Evolutionary conservation across 92 coral and sea anemone species (phyloP).

Genomic region (Heteractis magnifica): DNA sequence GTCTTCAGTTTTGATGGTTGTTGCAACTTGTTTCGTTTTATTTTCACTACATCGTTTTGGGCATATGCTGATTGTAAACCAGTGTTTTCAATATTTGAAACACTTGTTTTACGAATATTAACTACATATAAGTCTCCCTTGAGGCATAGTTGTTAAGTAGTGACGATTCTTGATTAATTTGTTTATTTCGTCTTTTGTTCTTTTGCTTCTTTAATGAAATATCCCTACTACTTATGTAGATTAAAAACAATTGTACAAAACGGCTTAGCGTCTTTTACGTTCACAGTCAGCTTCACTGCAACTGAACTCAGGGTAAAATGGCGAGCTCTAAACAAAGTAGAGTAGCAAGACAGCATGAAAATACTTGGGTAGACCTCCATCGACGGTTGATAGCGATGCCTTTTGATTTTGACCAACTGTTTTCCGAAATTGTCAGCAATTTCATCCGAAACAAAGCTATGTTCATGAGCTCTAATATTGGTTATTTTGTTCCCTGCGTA

Average conservation of each 20-base stretch:
- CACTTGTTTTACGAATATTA: not conserved
- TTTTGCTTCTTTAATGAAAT: not conserved
- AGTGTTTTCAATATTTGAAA: not conserved
- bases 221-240: not conserved
- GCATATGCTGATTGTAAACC: not conserved
- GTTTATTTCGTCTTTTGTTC: not conserved
- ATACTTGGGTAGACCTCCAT: slow-evolving; percentile 39
- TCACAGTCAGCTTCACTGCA: not conserved
- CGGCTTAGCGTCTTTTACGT: not conserved
- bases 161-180: not conserved
- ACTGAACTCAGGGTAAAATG: not conserved
- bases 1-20: not conserved
- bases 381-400: slow-evolving; percentile 22
- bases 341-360: slow-evolving; percentile 36
- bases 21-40: not conserved
- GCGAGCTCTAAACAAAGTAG: slow-evolving; percentile 3
- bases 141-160: not conserved
- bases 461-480: slow-evolving; percentile 33
- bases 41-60: not conserved
- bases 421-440: slow-evolving; percentile 21
- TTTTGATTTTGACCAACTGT: slow-evolving; percentile 32
- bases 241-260: not conserved
- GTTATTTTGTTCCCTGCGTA: slow-evolving; percentile 37
- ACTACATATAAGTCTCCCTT: not conserved
- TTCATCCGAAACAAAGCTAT: slow-evolving; percentile 43